phyloP scores from a whole-genome alignment of 2,888 invertebrate genomes.

The Scaptodrosophila latifasciaeformis region DNA sequence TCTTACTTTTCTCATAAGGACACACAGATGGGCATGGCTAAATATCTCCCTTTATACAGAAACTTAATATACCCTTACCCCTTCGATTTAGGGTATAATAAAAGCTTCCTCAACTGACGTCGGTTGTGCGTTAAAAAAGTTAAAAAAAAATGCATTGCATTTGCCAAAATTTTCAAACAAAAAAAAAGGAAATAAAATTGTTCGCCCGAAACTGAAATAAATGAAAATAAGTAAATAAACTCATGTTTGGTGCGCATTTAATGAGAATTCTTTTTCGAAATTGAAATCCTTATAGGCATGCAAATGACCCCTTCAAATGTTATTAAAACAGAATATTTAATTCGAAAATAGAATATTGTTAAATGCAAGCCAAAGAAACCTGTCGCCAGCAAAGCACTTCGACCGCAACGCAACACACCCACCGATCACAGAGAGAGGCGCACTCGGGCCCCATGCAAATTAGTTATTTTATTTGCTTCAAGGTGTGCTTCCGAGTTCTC shows the following conservation, averaged over 20 bases:
- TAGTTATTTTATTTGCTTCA: too few relatives aligned
- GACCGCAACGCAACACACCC: conserved; percentile 2
- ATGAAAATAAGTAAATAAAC: conserved; percentile 6
- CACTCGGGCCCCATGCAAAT: too few relatives aligned
- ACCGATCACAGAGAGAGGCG: not conserved
- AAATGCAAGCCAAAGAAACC: conserved; percentile 55
- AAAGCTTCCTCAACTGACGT: too few relatives aligned
- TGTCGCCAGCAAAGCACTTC: conserved; percentile 45
- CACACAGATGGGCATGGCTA: too few relatives aligned
- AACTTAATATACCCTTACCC: too few relatives aligned
- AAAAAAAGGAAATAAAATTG: conserved; percentile 10
- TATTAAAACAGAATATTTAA: conserved; percentile 34
- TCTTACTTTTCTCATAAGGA: too few relatives aligned
- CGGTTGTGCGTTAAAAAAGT: too few relatives aligned
- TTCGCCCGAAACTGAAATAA: not conserved
- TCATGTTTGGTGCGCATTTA: too few relatives aligned
- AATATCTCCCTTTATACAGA: too few relatives aligned
- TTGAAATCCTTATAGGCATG: conserved; percentile 15
- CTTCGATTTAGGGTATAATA: too few relatives aligned
- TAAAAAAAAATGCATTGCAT: conserved; percentile 18
- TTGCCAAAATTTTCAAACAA: conserved; percentile 47
- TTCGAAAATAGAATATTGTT: conserved; percentile 44
- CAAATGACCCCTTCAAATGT: conserved; percentile 21
- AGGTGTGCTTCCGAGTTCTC: too few relatives aligned
- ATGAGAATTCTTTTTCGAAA: not conserved